Evolutionary conservation across 2,888 invertebrate genomes (phyloP).

Genomic region (Limnephilus marmoratus): DNA sequence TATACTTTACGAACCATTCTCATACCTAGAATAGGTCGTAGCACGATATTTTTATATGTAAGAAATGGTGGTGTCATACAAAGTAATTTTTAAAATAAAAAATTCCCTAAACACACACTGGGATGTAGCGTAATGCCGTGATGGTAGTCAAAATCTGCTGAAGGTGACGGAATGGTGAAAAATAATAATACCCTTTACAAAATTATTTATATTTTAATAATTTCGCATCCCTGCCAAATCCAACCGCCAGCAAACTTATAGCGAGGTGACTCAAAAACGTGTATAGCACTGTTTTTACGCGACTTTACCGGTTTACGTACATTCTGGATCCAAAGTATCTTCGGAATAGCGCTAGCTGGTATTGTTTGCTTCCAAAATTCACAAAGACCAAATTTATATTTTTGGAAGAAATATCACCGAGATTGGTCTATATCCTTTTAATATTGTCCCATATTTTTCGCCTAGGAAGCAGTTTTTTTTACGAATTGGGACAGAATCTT

Average conservation of each 20-base stretch:
- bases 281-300: constrained; percentile 5
- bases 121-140: too few species aligned
- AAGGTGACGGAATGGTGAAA: too few species aligned
- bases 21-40: too few species aligned
- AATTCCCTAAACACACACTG: too few species aligned
- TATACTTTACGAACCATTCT: too few species aligned
- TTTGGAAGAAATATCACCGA: neutral
- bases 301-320: neutral
- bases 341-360: neutral
- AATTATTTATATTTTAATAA: neutral
- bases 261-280: constrained; percentile 9
- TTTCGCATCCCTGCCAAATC: neutral
- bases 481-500: neutral
- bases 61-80: too few species aligned
- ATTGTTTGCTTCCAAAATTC: neutral
- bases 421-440: neutral
- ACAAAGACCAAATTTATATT: neutral
- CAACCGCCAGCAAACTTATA: neutral
- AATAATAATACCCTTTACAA: too few species aligned
- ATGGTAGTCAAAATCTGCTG: too few species aligned
- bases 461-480: neutral
- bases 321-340: neutral
- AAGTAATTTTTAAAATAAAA: too few species aligned
- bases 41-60: too few species aligned
- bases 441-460: neutral